Evolutionary conservation across 2,797 vertebrate genomes (phyloP), one percentile per base, ranked within the genome.

Genomic region (Graptemys geographica): DNA sequence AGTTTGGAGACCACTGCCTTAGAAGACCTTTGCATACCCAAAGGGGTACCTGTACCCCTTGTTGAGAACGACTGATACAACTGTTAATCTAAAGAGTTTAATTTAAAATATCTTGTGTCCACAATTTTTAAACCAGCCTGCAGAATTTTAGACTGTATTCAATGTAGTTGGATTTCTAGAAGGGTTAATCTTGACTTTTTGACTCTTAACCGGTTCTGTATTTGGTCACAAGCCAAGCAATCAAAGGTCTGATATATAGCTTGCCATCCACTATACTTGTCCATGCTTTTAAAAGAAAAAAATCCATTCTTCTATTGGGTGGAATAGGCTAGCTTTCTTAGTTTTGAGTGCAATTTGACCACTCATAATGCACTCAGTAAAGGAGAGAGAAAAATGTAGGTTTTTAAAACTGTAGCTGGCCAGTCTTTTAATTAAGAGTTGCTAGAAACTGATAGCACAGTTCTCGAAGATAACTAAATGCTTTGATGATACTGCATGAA

Each of bases 361-460:
- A 3, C 11, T 1, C 13, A 37, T 51, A 76, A 72, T 0, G 0
- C 52, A 0, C 47, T 95, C 47, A 2, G 41, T 3, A 33, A 87
- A 84, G 69, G 37, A 41, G 19, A 41, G 55, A 4, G 33, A 84
- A 90, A 83, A 47, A 65, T 0, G 2, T 23, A 57, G 41, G 21
- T 6, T 2, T 91, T n/a, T 72, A 57, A 84, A 84, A 76, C 86
- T 25, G 31, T 47, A 81, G 79, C 84, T 81, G 94, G 28, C 2
- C 0, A 69, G 86, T 89, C 37, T 44, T 81, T 85, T 56, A n/a
- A 72, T 72, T 28, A 16, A 33, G 31, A 62, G 76, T 56, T 41
- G n/a, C 25, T 28, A 56, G 59, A 85, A 84, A 83, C 11, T 11
- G 78, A 69, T 55, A 57, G 84, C 57, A 83, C 79, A 57, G 69